Evolutionary conservation across 2,113 vertebrate species (phyloP).

Genomic region (Bufo bufo): DNA sequence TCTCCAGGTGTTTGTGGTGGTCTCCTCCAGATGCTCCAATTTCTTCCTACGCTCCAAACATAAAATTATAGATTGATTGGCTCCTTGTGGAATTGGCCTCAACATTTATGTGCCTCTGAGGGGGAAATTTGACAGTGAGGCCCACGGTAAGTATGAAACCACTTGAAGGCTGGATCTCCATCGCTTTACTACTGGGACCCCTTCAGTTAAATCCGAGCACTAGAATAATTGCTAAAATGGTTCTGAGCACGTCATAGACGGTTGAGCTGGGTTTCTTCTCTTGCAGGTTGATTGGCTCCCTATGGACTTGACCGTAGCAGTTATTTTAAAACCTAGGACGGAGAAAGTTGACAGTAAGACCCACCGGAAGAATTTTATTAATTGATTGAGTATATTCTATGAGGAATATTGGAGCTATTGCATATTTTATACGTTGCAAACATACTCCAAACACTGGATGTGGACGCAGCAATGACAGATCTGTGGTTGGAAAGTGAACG

Average conservation of each 20-base stretch:
- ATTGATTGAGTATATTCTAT: no score
- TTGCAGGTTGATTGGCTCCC: background rate
- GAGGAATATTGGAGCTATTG: no score
- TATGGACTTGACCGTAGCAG: background rate
- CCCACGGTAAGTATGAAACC: background rate
- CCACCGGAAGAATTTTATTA: no score
- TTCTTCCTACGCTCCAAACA: background rate
- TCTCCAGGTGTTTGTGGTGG: background rate
- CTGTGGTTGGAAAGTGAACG: background rate
- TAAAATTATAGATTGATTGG: background rate
- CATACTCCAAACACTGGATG: background rate
- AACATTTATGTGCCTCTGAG: background rate
- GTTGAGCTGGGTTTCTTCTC: background rate
- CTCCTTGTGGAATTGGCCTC: background rate
- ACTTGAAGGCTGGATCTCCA: background rate
- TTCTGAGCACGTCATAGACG: background rate
- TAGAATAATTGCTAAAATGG: background rate
- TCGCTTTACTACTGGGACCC: background rate
- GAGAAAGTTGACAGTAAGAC: no score
- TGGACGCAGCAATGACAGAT: background rate
- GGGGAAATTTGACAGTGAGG: background rate
- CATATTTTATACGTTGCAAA: background rate
- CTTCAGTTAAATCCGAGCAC: background rate
- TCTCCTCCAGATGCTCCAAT: background rate
- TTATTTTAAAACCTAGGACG: no score